These are phyloP conservation scores for Agrotis exclamationis DNA, from an alignment of 2,888 invertebrate species.

Conservation along the genomic window DNA sequence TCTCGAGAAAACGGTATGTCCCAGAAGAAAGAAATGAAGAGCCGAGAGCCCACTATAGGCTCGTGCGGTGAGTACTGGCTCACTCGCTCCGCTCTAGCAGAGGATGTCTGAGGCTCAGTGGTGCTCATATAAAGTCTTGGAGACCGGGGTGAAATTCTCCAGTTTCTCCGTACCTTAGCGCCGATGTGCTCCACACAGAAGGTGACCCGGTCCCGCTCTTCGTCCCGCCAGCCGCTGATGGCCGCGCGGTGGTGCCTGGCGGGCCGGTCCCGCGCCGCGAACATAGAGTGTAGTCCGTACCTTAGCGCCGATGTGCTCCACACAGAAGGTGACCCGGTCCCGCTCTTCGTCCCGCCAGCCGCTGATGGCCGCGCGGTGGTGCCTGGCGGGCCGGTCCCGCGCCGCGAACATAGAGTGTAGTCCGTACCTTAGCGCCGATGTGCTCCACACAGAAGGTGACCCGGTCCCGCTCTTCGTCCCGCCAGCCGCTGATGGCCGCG, in stretches of 20 bases:
- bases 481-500: slow-evolving; percentile 97
- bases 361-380: slow-evolving; percentile 95
- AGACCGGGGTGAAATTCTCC: too few species aligned
- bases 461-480: slow-evolving; percentile 95
- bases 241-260: slow-evolving; percentile 95
- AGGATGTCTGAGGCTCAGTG: too few species aligned
- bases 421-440: slow-evolving; percentile 93
- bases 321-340: slow-evolving; percentile 95
- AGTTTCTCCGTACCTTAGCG: slow-evolving; percentile 83
- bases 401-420: slow-evolving; percentile 90
- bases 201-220: slow-evolving; percentile 95
- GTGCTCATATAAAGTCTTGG: too few species aligned
- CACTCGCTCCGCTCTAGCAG: too few species aligned
- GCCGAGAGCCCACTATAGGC: too few species aligned
- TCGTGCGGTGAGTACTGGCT: too few species aligned
- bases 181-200: slow-evolving; percentile 96
- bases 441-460: slow-evolving; percentile 96
- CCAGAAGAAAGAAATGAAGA: too few species aligned
- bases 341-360: slow-evolving; percentile 98
- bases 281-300: slow-evolving; percentile 85
- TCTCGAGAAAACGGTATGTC: too few species aligned
- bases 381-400: slow-evolving; percentile 93
- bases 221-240: slow-evolving; percentile 97
- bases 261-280: slow-evolving; percentile 93
- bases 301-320: slow-evolving; percentile 95